These are phyloP conservation scores for Tragulus kanchil DNA, from an alignment of 2,113 vertebrate genomes.

Conservation along the genomic window DNA sequence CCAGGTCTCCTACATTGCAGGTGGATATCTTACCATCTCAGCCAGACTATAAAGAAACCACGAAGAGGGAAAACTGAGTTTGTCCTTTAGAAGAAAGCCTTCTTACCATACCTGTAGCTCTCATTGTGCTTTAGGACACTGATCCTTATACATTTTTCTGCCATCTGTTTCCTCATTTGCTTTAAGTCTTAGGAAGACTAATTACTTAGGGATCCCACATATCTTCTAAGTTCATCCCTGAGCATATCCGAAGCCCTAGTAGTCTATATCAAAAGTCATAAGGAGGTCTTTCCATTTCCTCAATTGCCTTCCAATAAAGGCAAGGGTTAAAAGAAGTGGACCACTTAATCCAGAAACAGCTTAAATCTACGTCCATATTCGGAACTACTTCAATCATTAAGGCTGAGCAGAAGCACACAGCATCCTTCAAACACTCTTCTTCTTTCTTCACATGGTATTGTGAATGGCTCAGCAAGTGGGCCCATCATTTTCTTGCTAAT, in stretches of 20 bases:
- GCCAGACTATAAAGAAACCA: neutral
- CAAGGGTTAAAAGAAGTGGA: constrained; percentile 58
- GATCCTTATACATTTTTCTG: neutral
- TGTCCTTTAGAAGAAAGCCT: neutral
- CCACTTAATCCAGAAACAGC: neutral
- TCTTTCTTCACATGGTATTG: constrained; percentile 65
- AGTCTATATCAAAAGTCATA: neutral
- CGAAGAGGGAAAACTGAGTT: neutral
- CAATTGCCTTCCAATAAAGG: constrained; percentile 47
- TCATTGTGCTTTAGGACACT: neutral
- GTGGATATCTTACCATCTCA: too few relatives aligned
- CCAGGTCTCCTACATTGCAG: too few relatives aligned
- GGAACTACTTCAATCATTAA: constrained; percentile 67
- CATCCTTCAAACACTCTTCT: constrained; percentile 69
- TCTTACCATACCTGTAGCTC: neutral
- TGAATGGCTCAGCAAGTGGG: constrained; percentile 79
- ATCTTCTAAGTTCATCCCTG: constrained; percentile 22
- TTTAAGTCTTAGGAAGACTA: neutral
- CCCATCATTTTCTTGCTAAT: constrained; percentile 82
- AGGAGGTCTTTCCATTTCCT: neutral
- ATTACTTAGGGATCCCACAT: neutral
- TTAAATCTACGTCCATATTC: constrained; percentile 64
- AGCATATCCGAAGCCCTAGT: neutral
- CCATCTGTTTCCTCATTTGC: neutral
- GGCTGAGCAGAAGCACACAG: constrained; percentile 35